Conservation (phyloP, 1,140 invertebrate genomes). For the Tribolium castaneum region DNA sequence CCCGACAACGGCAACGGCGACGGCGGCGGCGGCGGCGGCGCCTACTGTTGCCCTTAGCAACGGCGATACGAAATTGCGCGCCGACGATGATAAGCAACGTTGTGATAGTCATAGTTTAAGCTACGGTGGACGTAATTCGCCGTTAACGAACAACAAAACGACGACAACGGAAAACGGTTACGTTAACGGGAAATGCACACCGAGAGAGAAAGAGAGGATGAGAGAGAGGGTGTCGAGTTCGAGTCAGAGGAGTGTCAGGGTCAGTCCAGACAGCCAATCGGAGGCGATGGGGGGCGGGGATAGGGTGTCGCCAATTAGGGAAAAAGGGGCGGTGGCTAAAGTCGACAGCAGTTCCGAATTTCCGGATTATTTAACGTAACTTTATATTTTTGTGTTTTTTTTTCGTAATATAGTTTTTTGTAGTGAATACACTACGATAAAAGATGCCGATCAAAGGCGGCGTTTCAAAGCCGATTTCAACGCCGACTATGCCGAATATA, state of each 20-base stretch:
- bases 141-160: no score
- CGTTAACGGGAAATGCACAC: constrained; percentile 11
- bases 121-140: constrained; percentile 30
- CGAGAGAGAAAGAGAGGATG: constrained; percentile 50
- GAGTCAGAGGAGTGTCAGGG: constrained; percentile 53
- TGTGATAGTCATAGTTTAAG: constrained; percentile 56
- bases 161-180: constrained; percentile 26
- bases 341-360: constrained; percentile 60
- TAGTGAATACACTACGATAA: constrained; percentile 86
- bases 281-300: constrained; percentile 50
- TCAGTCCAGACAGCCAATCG: constrained; percentile 63
- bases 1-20: no score
- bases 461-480: constrained; percentile 91
- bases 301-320: constrained; percentile 35
- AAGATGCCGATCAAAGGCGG: constrained; percentile 77
- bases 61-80: constrained; percentile 32
- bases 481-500: constrained; percentile 86
- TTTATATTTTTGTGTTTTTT: neutral
- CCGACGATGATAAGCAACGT: constrained; percentile 42
- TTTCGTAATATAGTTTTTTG: constrained; percentile 43
- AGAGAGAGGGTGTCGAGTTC: constrained; percentile 55
- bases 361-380: constrained; percentile 68
- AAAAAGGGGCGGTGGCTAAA: constrained; percentile 42
- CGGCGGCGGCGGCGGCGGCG: no score
- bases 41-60: constrained; percentile 47